These are phyloP conservation scores for Muscicapa adusta DNA, from an alignment of 2,113 vertebrate species.

Conservation along the genomic window DNA sequence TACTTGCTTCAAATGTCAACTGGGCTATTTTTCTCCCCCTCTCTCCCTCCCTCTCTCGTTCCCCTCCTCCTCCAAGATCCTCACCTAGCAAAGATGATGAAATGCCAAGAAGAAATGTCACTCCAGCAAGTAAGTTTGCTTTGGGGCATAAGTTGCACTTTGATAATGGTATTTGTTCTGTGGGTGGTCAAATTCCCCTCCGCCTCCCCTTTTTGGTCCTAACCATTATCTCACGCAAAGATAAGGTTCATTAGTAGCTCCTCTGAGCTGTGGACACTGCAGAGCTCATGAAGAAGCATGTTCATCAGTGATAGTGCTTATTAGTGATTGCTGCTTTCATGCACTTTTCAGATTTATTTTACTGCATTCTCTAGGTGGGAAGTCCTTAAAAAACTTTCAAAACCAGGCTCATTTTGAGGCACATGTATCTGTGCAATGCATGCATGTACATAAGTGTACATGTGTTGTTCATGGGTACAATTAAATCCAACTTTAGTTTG, in stretches of 20 bases:
- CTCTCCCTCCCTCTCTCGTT: not conserved
- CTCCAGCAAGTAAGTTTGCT: slow-evolving; percentile 7
- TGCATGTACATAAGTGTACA: fast-evolving
- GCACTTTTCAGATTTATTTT: not conserved
- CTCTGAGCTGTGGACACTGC: slow-evolving; percentile 37
- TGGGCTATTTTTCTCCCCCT: not conserved
- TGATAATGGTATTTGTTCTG: slow-evolving; percentile 65
- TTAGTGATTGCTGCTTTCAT: not conserved
- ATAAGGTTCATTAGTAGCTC: slow-evolving; percentile 65
- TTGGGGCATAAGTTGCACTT: slow-evolving; percentile 47
- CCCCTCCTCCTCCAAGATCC: slow-evolving; percentile 13
- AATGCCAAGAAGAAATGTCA: slow-evolving; percentile 53
- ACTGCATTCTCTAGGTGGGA: not conserved
- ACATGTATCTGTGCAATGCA: fast-evolving
- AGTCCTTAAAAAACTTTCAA: not conserved
- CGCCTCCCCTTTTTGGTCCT: slow-evolving; percentile 41
- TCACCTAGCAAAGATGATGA: slow-evolving; percentile 46
- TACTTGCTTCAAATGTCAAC: slow-evolving; percentile 27
- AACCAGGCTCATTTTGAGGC: fast-evolving
- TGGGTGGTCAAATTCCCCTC: slow-evolving; percentile 67
- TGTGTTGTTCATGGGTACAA: not conserved
- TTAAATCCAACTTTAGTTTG: not conserved
- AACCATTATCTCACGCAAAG: slow-evolving; percentile 55
- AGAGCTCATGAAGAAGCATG: not conserved
- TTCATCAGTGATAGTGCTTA: not conserved